Evolutionary conservation across 2,888 invertebrate species (phyloP).

Genomic region (Acleris sparsana): DNA sequence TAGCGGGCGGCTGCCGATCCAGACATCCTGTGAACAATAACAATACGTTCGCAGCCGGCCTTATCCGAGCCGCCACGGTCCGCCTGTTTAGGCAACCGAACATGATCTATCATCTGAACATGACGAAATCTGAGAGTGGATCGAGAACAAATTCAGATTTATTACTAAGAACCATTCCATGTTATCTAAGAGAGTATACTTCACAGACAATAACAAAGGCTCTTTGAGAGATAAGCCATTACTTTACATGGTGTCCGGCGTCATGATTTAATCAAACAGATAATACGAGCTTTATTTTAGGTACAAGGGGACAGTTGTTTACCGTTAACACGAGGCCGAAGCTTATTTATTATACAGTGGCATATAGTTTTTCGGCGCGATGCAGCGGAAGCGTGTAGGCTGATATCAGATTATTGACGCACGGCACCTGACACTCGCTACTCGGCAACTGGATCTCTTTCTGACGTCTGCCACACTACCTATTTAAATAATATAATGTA

Average conservation of each 20-base stretch:
- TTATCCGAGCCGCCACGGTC: constrained; percentile 29
- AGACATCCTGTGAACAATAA: constrained; percentile 58
- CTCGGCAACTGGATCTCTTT: constrained; percentile 12
- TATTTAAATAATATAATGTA: constrained; percentile 19
- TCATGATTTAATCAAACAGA: constrained; percentile 19
- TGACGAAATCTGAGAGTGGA: constrained; percentile 17
- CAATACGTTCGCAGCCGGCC: constrained; percentile 37
- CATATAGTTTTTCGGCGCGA: constrained; percentile 24
- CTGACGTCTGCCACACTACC: constrained; percentile 20
- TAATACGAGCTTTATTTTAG: constrained; percentile 5
- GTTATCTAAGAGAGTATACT: constrained; percentile 14
- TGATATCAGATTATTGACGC: constrained; percentile 32
- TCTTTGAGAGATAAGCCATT: constrained; percentile 29
- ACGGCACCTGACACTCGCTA: constrained; percentile 23
- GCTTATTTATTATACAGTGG: constrained; percentile 28
- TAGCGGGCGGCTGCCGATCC: constrained; percentile 57
- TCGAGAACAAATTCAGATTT: constrained; percentile 10
- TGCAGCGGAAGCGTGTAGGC: constrained; percentile 33
- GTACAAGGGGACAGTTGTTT: constrained; percentile 26
- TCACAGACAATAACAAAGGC: constrained; percentile 17
- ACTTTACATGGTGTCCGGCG: constrained; percentile 16
- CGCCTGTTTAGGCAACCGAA: constrained; percentile 31
- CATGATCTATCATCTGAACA: constrained; percentile 29
- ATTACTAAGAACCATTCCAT: constrained; percentile 9
- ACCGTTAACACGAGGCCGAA: constrained; percentile 26